Base-by-base conservation (phyloP, 2,113 vertebrate genomes). In the Heteronetta atricapilla region DNA sequence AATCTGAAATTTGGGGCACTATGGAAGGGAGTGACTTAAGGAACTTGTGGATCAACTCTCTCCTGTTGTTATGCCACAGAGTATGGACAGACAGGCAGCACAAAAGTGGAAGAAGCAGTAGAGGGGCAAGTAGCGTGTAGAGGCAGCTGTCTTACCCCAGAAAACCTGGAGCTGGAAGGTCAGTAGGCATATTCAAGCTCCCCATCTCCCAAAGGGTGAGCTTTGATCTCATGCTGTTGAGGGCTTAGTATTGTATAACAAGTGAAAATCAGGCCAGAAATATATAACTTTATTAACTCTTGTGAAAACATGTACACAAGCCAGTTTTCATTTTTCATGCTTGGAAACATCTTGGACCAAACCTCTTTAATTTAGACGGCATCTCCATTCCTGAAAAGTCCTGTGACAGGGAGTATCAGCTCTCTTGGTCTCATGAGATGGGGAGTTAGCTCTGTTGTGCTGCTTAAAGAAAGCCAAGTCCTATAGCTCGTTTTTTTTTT, bases 401-500 rank as follows among this genome's bases (percentile, higher is more conserved):
- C 64, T 90, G 52, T 86, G 92, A 50, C 75, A 55, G 17, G 44
- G 36, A 83, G 28, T 66, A 82, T 86, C 29, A 46, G 40, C 26
- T 85, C 17, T 76, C 67, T 80, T 22, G 34, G 63, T 80, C 88
- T 83, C 14, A 0, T 74, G 90, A 86, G 79, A 70, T 19, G 3
- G 1, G 22, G 16, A 34, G 29, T 85, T 87, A 91, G 89, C 34
- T 91, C 29, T 40, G 63, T 48, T 95, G 81, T 74, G 44, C 34
- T 87, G 16, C 63, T 66, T 48, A 36, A 82, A 77, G 72, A 44
- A 68, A 89, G 90, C 82, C 96, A 94, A 94, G 50, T 89, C 63
- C 34, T 95, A 58, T 82, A 93, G 75, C 44, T 95, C 12, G 2
- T 10, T 82, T 91, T 46, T 46, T 10, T 82, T 91, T 46, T 91